Evolutionary conservation across 2,888 invertebrate genomes (phyloP).

Genomic region (Orthosia gracilis): DNA sequence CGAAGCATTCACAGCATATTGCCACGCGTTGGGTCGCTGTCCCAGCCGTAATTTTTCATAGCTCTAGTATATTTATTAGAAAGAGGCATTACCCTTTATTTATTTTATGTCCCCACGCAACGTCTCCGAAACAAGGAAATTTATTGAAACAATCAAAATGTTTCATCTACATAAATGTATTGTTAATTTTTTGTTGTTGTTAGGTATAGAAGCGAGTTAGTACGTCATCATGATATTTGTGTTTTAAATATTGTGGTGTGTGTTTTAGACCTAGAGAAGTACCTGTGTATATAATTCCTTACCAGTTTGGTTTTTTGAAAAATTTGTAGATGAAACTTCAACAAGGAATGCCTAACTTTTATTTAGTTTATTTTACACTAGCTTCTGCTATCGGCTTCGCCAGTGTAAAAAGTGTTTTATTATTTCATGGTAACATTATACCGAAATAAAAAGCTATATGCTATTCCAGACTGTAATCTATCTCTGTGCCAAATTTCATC

Average conservation of each 20-base stretch:
- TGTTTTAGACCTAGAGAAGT: background rate
- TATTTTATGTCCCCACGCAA: constrained; percentile 25
- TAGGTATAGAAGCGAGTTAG: background rate
- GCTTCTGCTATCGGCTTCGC: too few relatives aligned
- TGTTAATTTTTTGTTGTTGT: constrained; percentile 35
- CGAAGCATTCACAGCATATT: constrained; percentile 16
- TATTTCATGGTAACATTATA: too few relatives aligned
- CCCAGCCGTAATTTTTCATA: background rate
- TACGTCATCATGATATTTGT: background rate
- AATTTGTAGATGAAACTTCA: too few relatives aligned
- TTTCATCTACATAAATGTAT: background rate
- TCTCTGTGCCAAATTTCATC: too few relatives aligned
- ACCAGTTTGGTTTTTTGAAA: too few relatives aligned
- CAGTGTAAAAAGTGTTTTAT: too few relatives aligned
- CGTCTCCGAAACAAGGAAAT: background rate
- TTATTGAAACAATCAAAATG: constrained; percentile 18
- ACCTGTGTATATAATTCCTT: too few relatives aligned
- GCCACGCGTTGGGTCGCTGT: constrained; percentile 8
- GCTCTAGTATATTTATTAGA: constrained; percentile 7
- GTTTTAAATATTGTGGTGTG: background rate
- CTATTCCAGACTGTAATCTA: too few relatives aligned
- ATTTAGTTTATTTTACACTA: too few relatives aligned
- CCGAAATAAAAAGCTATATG: too few relatives aligned
- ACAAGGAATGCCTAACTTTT: too few relatives aligned
- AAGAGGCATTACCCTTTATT: constrained; percentile 31